These are phyloP conservation scores for Graphium colonna DNA, from an alignment of 2,888 invertebrate genomes.

Conservation along the genomic window DNA sequence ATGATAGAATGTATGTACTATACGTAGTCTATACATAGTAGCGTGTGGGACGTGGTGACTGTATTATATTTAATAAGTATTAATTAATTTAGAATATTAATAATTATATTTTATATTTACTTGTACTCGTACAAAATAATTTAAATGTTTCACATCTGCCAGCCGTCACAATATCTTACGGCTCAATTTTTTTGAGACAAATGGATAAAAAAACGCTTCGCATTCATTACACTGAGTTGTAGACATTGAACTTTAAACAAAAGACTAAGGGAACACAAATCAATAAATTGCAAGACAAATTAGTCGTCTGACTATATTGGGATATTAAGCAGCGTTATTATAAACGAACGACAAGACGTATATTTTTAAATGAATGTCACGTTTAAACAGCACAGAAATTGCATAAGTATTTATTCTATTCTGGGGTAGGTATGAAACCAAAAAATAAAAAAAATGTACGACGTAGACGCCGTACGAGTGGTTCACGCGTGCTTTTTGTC, in stretches of 20 bases:
- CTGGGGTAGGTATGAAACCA: constrained; percentile 4
- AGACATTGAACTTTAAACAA: not conserved
- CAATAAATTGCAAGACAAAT: not conserved
- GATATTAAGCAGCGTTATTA: not conserved
- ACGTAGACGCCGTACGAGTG: not conserved
- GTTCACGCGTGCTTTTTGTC: constrained; percentile 17
- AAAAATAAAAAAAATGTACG: constrained; percentile 5
- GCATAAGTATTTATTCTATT: not conserved
- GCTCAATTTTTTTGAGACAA: too few relatives aligned
- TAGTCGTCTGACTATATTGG: not conserved
- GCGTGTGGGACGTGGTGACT: too few relatives aligned
- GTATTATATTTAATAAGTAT: too few relatives aligned
- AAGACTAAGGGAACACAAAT: not conserved
- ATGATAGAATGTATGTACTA: too few relatives aligned
- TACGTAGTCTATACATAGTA: too few relatives aligned
- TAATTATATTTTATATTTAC: too few relatives aligned
- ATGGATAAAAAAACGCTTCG: too few relatives aligned
- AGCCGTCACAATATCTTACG: too few relatives aligned
- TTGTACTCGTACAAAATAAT: too few relatives aligned
- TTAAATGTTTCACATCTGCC: too few relatives aligned
- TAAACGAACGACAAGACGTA: not conserved
- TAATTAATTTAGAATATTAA: too few relatives aligned
- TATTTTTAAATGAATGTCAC: not conserved
- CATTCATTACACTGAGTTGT: too few relatives aligned
- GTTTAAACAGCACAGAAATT: not conserved